Evolutionary conservation across 2,888 invertebrate genomes (phyloP).

Genomic region (Tetramorium bicarinatum): DNA sequence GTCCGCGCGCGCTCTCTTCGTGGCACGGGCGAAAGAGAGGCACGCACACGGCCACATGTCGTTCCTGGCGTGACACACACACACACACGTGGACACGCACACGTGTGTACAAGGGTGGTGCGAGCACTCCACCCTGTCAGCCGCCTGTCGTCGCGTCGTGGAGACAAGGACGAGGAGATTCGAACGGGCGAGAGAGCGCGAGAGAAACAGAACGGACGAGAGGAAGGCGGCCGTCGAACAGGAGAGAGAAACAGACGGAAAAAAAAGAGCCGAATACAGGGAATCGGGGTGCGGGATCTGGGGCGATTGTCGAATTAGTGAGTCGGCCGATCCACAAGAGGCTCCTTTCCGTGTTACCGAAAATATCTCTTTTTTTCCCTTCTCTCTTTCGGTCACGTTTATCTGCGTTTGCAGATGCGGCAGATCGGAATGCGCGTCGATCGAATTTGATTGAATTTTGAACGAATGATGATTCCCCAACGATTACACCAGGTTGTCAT

Average conservation of each 20-base stretch:
- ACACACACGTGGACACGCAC: slow-evolving; percentile 25
- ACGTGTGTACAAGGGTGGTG: slow-evolving; percentile 43
- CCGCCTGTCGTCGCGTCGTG: slow-evolving; percentile 71
- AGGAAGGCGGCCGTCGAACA: slow-evolving; percentile 18
- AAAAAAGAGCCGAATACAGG: slow-evolving; percentile 25
- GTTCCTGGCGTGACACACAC: not conserved
- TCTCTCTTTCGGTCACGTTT: not conserved
- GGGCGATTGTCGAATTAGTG: slow-evolving; percentile 63
- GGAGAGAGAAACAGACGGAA: not conserved
- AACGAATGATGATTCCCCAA: not conserved
- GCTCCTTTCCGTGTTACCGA: slow-evolving; percentile 28
- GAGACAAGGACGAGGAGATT: slow-evolving; percentile 46
- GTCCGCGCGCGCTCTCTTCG: slow-evolving; percentile 59
- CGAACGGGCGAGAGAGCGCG: slow-evolving; percentile 13
- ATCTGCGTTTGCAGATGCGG: slow-evolving; percentile 5
- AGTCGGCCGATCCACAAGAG: slow-evolving; percentile 44
- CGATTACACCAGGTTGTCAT: not conserved
- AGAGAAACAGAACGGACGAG: slow-evolving; percentile 63
- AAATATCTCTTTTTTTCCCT: slow-evolving; percentile 33
- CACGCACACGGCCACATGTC: slow-evolving; percentile 6
- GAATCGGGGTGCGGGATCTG: slow-evolving; percentile 60
- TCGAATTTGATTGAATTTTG: not conserved
- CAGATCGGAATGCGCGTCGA: not conserved
- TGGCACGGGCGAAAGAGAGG: slow-evolving; percentile 9
- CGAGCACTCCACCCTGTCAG: slow-evolving; percentile 76